Base-by-base conservation (phyloP, 2,888 invertebrate species). In the Darwinula stevensoni region DNA sequence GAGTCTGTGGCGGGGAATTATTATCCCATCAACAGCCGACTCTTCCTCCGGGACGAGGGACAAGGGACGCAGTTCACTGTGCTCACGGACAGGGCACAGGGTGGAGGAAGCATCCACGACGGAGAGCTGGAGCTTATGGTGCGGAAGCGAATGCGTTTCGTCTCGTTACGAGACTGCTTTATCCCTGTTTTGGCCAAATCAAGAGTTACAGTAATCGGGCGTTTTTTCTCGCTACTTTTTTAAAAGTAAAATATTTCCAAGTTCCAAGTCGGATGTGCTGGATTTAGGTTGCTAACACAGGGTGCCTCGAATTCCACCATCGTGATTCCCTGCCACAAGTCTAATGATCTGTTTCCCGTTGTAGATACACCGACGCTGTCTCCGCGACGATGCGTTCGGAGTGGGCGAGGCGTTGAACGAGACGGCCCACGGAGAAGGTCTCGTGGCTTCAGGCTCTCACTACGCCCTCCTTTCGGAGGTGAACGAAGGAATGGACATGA, bases 381-480 rank as follows among this genome's bases (percentile, higher is more conserved):
- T 82, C 2, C 59, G 62, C 33, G 94, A 97, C 42, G 94, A 97
- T 47, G 71, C 69, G 0, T 80, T 82, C 43, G 94, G 94, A 0
- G 88, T 94, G 0, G 74, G 61, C 0, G 91, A 94, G 51, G 65
- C 84, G 0, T 50, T 94, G 1, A 75, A 86, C 44, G 94, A 97
- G 51, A 59, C 61, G 0, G 67, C 63, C 0, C 65, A 54, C 34
- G 67, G 65, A 0, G 45, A 49, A 37, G 76, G 76, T 0, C 44
- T 78, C 1, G 63, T 73, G 1, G 68, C 62, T 0, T 53, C 66
- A 36, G 75, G 76, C 0, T 62, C 57, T 12, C 70, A 73, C 41
- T 63, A 62, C 39, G 16, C 67, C 3, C 33, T 61, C 4, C 37
- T 48, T n/a, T 33, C 29, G 17, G 12, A 16, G 6, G 17, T 34